These are phyloP conservation scores for Euproctis similis DNA, from an alignment of 2,888 invertebrate species.

Conservation along the genomic window DNA sequence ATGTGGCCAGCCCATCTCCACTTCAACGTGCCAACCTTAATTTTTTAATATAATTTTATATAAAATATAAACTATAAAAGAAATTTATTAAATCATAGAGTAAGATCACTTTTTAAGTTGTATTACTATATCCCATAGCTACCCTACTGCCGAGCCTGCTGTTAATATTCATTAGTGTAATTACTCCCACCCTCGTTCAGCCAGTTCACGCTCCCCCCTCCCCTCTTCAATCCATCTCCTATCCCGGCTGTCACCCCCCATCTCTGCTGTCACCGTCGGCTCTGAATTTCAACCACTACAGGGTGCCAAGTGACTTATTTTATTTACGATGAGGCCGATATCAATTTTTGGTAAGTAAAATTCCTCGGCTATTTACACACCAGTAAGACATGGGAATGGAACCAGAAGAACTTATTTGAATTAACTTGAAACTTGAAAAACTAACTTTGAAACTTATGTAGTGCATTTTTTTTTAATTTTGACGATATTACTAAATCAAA, in stretches of 20 bases:
- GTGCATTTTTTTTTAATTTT: conserved; percentile 5
- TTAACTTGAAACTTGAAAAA: too few species aligned
- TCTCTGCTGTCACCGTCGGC: conserved; percentile 16
- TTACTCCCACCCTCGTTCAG: conserved; percentile 22
- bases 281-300: conserved; percentile 27
- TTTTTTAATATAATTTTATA: too few species aligned
- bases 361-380: too few species aligned
- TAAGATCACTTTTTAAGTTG: conserved; percentile 18
- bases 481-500: too few species aligned
- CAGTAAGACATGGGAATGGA: too few species aligned
- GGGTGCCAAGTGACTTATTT: conserved; percentile 29
- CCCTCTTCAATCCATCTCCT: conserved; percentile 25
- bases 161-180: conserved; percentile 50
- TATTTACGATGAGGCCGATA: conserved; percentile 38
- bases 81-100: too few species aligned
- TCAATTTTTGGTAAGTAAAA: conserved; percentile 32
- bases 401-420: too few species aligned
- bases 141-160: conserved; percentile 22
- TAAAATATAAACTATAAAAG: too few species aligned
- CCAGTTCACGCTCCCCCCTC: conserved; percentile 6
- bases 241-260: conserved; percentile 1
- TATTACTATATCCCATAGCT: conserved; percentile 20
- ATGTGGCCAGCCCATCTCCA: too few species aligned
- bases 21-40: too few species aligned
- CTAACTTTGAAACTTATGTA: too few species aligned